These are phyloP conservation scores for Thereuonema tuberculata DNA, from an alignment of 1,140 invertebrate species.

Conservation along the genomic window DNA sequence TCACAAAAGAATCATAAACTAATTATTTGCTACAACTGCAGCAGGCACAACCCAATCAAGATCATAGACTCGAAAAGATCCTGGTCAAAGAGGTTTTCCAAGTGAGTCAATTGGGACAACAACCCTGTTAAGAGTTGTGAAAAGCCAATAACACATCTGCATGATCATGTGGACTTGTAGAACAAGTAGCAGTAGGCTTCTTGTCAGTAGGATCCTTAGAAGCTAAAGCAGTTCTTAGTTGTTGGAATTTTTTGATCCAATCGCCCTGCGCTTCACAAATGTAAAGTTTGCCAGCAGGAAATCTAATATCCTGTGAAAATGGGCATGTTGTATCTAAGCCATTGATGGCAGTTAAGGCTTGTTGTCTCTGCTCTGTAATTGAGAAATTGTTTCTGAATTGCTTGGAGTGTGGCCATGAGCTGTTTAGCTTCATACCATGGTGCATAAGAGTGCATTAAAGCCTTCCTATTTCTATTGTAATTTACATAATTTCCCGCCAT, in stretches of 20 bases:
- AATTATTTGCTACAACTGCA: no score
- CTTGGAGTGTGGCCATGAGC: background rate
- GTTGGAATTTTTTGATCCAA: background rate
- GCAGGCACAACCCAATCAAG: no score
- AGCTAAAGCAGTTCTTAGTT: background rate
- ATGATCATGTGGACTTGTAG: background rate
- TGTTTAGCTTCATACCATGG: background rate
- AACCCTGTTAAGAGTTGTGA: background rate
- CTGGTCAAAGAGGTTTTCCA: no score
- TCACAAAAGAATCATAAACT: no score
- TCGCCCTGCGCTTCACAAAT: background rate
- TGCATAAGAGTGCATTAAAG: background rate
- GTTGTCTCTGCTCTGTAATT: background rate
- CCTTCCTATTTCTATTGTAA: no score
- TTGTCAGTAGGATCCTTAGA: background rate
- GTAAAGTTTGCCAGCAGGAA: background rate
- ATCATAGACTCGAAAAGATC: no score
- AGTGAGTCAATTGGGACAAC: background rate
- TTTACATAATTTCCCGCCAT: background rate
- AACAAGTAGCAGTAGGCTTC: background rate
- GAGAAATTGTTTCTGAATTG: background rate
- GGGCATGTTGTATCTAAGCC: background rate
- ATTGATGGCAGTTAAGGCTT: background rate
- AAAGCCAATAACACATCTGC: background rate
- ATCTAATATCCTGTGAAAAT: background rate